Base-by-base conservation (phyloP, 2,113 vertebrate genomes). In the Nycticryphes semicollaris region DNA sequence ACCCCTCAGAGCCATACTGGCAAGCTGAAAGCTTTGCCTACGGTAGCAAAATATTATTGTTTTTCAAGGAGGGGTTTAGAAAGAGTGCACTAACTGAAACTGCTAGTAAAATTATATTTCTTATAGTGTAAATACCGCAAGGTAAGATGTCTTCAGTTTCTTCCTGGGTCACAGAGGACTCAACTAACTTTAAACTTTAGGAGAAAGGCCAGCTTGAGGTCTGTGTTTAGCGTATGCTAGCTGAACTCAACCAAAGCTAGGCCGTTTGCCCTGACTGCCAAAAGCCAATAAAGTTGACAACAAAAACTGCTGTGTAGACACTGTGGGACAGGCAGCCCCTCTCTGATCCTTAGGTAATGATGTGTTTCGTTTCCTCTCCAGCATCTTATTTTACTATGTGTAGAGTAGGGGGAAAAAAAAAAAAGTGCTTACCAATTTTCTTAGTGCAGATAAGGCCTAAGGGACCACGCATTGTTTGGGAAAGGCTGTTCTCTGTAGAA, bases 401-500 rank as follows among this genome's bases (percentile, higher is more conserved):
- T 63, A 85, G 56, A 83, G 70, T 48, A 86, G 23, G 12, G 31
- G 66, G 74, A 54, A 68, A 83, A 39, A 12, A 45, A 45, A 19
- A 45, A 45, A 45, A 17, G 12, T 2, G 24, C 66, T 87, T 51
- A 80, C 87, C 76, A 87, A 56, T 89, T 87, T 83, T 87, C 43
- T 78, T 84, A 67, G 72, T 79, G 60, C 78, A 94, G 90, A 96
- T 76, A 94, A 94, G 94, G 78, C 96, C 88, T 94, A 31, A 82
- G 97, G 82, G 95, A 96, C 75, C n/a, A 50, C 86, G 28, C 21
- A 12, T 91, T 97, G 87, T 95, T 87, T 94, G 81, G 54, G 73
- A 91, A 97, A 96, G 51, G 79, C 90, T 96, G 91, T 73, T 95
- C 91, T 96, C 89, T 95, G 93, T 68, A 96, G 96, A 93, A 94